Evolutionary conservation across 2,797 vertebrate species (phyloP).

Genomic region (Enteromius viviparus): DNA sequence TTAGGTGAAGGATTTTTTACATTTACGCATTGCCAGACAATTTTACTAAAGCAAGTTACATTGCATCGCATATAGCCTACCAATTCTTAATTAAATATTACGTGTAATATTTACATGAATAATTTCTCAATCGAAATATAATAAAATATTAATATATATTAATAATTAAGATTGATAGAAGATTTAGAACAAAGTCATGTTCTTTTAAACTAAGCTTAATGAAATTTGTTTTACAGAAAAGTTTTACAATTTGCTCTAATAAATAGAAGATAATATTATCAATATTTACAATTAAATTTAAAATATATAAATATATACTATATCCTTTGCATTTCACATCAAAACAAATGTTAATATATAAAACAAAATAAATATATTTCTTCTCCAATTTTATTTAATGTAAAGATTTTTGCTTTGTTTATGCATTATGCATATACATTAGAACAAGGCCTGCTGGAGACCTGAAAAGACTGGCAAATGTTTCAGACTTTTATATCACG

Average conservation of each 20-base stretch:
- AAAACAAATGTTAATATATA: not conserved
- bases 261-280: not conserved
- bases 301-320: not conserved
- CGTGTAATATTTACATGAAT: not conserved
- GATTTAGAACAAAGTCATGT: not conserved
- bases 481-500: conserved; percentile 48
- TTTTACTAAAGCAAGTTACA: not conserved
- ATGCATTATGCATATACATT: not conserved
- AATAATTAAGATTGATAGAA: not conserved
- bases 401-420: not conserved
- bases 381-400: not conserved
- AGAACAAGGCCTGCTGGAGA: conserved; percentile 37
- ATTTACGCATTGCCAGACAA: not conserved
- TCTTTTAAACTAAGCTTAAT: not conserved
- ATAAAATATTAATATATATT: not conserved
- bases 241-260: not conserved
- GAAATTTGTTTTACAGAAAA: not conserved
- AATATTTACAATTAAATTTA: not conserved
- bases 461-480: conserved; percentile 35
- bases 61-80: not conserved
- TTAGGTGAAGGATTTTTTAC: not conserved
- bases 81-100: not conserved
- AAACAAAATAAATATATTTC: not conserved
- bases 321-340: not conserved
- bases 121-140: no score